Base-by-base conservation (phyloP, 92 coral and sea anemone genomes). In the Pocillopora meandrina region DNA sequence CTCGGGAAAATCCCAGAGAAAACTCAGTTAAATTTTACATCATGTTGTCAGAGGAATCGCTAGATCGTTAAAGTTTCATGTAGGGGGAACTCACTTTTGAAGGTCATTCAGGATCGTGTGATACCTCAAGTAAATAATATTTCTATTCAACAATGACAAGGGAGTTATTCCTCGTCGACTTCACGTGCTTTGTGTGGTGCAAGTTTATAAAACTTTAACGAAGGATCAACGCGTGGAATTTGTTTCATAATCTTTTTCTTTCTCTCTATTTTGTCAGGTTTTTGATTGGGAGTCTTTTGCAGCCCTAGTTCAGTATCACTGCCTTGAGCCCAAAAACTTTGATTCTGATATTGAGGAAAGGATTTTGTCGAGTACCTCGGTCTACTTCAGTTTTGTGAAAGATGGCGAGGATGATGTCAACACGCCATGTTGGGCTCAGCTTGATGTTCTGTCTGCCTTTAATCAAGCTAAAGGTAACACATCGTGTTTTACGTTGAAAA, bases 371-470 rank as follows among this genome's bases (percentile, higher is more conserved):
- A 78, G 87, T 19, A 76, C 85, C 52, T 78, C 80, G 72, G 82
- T 91, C 74, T 88, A 31, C 26, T 74, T 91, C 75, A 84, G 85
- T 55, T 91, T 91, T 68, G 90, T 91, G 55, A 88, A 80, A 75
- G 87, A 91, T 71, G 90, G 91, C 0, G 75, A 78, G 12, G 84
- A 87, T 15, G 94, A 91, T 61, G 87, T 77, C 23, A 89, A 82
- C 71, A 87, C 90, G 26, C 94, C 91, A 23, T 91, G 94, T 63
- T 91, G 94, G 94, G 75, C 72, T 56, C 89, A 91, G 42, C 89
- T 91, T 59, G 83, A 80, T 42, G 89, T 91, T 74, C 6, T 84
- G 57, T 21, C 58, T 13, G 88, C 88, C 21, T 56, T 76, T 13
- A 55, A 84, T 21, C 82, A 84, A 59, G 88, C 42, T 55, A 35